Base-by-base conservation (phyloP, 2,797 vertebrate genomes). In the Gallirallus australis region DNA sequence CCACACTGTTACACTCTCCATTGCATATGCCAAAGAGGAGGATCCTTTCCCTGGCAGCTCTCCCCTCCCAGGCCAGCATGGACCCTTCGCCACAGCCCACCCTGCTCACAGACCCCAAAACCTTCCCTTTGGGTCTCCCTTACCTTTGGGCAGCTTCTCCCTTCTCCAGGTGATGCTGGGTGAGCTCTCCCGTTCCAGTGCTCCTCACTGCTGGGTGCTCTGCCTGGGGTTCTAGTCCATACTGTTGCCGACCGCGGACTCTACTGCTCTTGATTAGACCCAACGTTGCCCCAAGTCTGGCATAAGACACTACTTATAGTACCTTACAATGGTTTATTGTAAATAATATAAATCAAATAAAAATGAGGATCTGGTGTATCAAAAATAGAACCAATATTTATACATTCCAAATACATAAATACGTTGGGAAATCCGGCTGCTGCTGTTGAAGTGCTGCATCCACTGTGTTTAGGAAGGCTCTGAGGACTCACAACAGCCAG, bases 311-410 rank as follows among this genome's bases (percentile, higher is more conserved):
- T 57, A 37, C 35, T 69, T 75, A n/a, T 0, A 63, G 40, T 7
- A 59, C 52, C 64, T 85, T 54, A 57, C 4, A 15, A 52, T n/a
- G 60, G 19, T 97, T 96, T 96, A 93, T 97, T 96, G n/a, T 15
- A 15, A 16, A n/a, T 33, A 52, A 71, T 35, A 33, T 25, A 78
- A 80, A 72, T 56, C 11, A 86, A 81, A 92, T 64, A 59, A 91
- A 94, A 4, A 4, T 7, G 6, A 63, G 12, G 24, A 35, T 15
- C 31, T 4, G n/a, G 11, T 33, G 23, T 76, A 93, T 90, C 23
- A 91, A 96, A 93, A 90, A 82, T 85, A 81, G 2, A 56, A 59
- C 70, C 65, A 56, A 47, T 33, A 27, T 4, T 42, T 42, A 3
- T 39, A 60, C 33, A 4, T 70, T 72, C 10, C 13, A 77, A 61